These are phyloP conservation scores for Ellobius talpinus DNA, from an alignment of 2,113 vertebrate species.

Conservation along the genomic window DNA sequence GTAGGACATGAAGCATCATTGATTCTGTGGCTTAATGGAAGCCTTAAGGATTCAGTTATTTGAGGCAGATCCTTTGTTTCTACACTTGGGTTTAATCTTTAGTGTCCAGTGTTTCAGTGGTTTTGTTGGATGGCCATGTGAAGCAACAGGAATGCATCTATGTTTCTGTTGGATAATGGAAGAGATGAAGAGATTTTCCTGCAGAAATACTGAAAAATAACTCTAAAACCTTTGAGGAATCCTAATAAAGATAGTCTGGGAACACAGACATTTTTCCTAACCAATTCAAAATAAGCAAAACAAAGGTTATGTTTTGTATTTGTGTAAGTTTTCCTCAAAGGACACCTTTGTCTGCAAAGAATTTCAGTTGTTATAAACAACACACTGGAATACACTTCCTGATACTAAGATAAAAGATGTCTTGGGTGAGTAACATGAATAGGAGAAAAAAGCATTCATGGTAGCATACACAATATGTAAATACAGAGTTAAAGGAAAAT, in stretches of 20 bases:
- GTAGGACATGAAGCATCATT: no score
- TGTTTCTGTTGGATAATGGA: background rate
- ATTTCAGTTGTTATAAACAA: no score
- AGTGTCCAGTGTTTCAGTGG: no score
- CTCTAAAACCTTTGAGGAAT: background rate
- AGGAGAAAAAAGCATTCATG: background rate
- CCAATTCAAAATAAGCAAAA: background rate
- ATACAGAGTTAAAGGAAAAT: background rate
- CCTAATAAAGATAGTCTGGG: background rate
- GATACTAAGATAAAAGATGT: background rate
- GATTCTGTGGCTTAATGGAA: background rate
- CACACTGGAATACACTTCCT: rapidly evolving
- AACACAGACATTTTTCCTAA: background rate
- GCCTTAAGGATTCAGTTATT: rapidly evolving
- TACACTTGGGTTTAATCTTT: no score
- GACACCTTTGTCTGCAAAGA: background rate
- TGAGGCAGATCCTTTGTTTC: background rate
- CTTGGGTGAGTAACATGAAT: rapidly evolving
- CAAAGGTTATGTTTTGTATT: background rate
- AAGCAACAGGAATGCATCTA: background rate
- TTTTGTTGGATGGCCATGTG: rapidly evolving
- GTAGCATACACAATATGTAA: background rate
- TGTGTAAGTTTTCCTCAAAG: background rate
- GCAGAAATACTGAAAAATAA: background rate
- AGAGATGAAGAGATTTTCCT: background rate